Evolutionary conservation across 1,140 invertebrate genomes (phyloP).

Genomic region (Drosophila chauvacae): DNA sequence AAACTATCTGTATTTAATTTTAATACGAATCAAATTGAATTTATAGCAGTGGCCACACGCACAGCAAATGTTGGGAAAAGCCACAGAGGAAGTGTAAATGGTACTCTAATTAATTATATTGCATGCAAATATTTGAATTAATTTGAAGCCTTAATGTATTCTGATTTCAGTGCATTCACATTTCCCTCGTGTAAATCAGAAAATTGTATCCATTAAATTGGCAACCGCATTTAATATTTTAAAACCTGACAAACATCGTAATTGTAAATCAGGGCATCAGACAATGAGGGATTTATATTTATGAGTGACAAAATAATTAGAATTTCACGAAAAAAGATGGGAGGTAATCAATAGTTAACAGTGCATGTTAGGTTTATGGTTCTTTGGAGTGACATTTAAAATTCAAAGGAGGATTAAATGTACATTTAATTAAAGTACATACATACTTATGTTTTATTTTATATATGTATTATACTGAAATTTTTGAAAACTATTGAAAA

Average conservation of each 20-base stretch:
- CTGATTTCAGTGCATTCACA: neutral
- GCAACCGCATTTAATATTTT: slow-evolving; percentile 10
- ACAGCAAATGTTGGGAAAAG: neutral
- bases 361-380: neutral
- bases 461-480: too few relatives aligned
- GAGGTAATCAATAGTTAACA: neutral
- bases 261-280: slow-evolving; percentile 5
- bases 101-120: slow-evolving; percentile 9
- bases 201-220: slow-evolving; percentile 14
- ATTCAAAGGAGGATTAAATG: neutral
- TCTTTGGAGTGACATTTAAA: neutral
- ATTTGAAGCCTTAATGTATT: neutral
- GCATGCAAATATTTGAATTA: slow-evolving; percentile 9
- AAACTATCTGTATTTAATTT: slow-evolving; percentile 36
- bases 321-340: neutral
- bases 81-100: slow-evolving; percentile 7
- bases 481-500: too few relatives aligned
- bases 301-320: slow-evolving; percentile 5
- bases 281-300: neutral
- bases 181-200: slow-evolving; percentile 2
- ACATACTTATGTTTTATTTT: too few relatives aligned
- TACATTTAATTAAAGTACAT: too few relatives aligned
- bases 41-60: neutral
- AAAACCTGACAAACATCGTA: slow-evolving; percentile 4
- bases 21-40: slow-evolving; percentile 17